Evolutionary conservation across 2,888 invertebrate genomes (phyloP), one percentile per base, ranked within the genome.

Genomic region (Morpho helenor): DNA sequence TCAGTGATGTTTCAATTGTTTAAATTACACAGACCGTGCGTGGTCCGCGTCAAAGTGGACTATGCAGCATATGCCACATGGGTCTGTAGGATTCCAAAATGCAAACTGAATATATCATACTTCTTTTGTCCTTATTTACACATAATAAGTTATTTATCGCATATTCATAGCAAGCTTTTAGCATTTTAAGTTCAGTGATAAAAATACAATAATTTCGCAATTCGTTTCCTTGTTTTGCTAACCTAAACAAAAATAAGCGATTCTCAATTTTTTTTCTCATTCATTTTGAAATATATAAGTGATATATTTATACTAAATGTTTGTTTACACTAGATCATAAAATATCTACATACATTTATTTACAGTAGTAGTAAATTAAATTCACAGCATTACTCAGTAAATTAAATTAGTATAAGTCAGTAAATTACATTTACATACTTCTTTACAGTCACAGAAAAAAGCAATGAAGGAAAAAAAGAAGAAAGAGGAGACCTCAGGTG

Each of bases 361-460:
- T 31, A 16, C 16, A 16, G 16, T 16, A 16, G 16, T 16, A 16
- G 16, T 16, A 16, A 16, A 16, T 16, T 16, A 16, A 16, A 16
- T 16, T 16, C 16, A 16, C 16, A 16, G 16, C 2, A 16, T 16
- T 16, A 16, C 16, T 16, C 16, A 16, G 16, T 16, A 16, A 16
- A 16, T 16, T 16, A 16, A 16, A 16, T 16, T 16, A 16, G 16
- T 16, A 16, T 16, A 16, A 31, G 31, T 31, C 31, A 31, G 31
- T 31, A 31, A 31, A 31, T 31, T 31, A 31, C 31, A 31, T 31
- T 31, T 31, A 5, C 5, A 31, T 31, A 31, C 31, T 4, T 55
- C 52, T 51, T 69, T 77, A 66, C 79, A 94, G 94, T 92, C 92
- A n/a, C 94, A 94, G 82, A 92, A 93, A 78, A 94, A 94, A 82